Base-by-base conservation (phyloP, 2,113 vertebrate genomes). In the Piprites chloris region DNA sequence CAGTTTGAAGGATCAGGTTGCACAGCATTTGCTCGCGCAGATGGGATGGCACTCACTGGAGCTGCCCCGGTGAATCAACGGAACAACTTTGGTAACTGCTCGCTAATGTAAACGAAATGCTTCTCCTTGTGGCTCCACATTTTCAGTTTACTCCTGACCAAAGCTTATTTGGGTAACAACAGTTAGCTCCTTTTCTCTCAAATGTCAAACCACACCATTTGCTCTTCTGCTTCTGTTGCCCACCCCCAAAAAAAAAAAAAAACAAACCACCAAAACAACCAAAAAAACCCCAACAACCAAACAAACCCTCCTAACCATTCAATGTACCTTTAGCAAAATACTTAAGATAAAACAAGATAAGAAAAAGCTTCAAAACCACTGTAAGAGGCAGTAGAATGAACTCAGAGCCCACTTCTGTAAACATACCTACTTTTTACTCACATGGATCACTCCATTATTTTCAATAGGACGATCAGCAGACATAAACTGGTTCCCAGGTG, bases 141-240 rank as follows among this genome's bases (percentile, higher is more conserved):
- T 95, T 95, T 81, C 78, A 93, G 92, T 89, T 96, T 95, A 91
- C 92, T 97, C 84, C 89, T 96, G 87, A 96, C 89, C 72, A 9
- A 94, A 91, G 92, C 82, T 97, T 97, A 97, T 96, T 97, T 0
- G 14, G 33, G 93, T 82, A 97, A 94, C 76, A 90, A 85, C 39
- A 68, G 97, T 97, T 96, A 93, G 63, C 68, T 49, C 28, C 83
- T 97, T 96, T 96, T 96, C 94, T 95, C 93, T 96, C 91, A 96
- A 95, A 98, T 97, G 97, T 97, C 97, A 98, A 96, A 84, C 97
- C 85, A 0, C 85, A 92, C 80, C 94, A 94, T 98, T 97, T 97
- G 92, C 95, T 96, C 89, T 95, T 92, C 76, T 93, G 89, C 73
- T 89, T 95, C 88, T 90, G 66, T 95, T 88, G 87, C 93, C n/a